A percentile compares a stretch with the other conserved stretches of the same genome.
Evolutionary conservation across 2,113 vertebrate genomes (phyloP).

Genomic region (Cheirogaleus medius): DNA sequence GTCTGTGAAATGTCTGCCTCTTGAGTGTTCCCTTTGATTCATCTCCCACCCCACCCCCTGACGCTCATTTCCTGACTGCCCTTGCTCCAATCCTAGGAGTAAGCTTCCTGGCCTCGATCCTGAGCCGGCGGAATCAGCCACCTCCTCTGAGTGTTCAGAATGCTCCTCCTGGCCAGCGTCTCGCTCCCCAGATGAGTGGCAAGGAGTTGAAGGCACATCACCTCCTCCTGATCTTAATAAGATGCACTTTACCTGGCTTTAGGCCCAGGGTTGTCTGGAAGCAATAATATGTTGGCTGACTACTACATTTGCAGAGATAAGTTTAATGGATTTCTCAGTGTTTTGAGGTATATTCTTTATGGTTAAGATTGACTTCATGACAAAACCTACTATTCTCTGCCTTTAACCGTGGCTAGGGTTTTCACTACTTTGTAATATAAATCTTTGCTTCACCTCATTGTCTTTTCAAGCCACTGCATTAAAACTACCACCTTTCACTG

Average conservation of each 20-base stretch:
- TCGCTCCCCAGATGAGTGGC: background rate
- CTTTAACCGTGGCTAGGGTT: background rate
- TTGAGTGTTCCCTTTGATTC: background rate
- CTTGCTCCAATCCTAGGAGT: background rate
- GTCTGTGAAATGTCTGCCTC: conserved; percentile 52
- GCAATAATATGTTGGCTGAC: background rate
- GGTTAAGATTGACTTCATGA: conserved; percentile 3
- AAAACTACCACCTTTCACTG: background rate
- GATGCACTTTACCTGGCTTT: background rate
- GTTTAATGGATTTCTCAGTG: conserved; percentile 10
- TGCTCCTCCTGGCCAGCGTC: background rate
- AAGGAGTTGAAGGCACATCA: background rate
- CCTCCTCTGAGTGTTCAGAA: conserved; percentile 30
- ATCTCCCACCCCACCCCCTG: background rate
- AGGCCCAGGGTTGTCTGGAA: conserved; percentile 21
- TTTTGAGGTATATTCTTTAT: conserved; percentile 34
- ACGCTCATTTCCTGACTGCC: conserved; percentile 50
- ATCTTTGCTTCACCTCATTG: background rate
- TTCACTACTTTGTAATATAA: background rate
- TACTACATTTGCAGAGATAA: conserved; percentile 42
- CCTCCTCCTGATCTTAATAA: conserved; percentile 34
- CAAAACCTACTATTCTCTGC: background rate
- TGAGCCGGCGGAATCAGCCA: conserved; percentile 5
- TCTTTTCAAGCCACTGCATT: background rate
- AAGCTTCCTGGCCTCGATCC: conserved; percentile 12